Conservation (phyloP, 2,888 invertebrate species). For the Acanthococcus lagerstroemiae region DNA sequence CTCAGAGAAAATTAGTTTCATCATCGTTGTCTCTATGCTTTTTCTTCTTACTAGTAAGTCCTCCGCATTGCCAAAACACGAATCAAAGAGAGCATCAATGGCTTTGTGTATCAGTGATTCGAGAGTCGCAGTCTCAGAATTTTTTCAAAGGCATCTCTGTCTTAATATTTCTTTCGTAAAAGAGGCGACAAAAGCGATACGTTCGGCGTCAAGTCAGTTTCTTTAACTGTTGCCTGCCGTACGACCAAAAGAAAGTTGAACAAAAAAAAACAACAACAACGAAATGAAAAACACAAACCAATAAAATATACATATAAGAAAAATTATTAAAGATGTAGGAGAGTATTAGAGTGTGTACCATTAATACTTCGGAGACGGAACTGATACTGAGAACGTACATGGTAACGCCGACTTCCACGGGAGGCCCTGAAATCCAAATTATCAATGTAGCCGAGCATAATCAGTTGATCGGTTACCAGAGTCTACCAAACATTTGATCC, state of each 20-base stretch:
- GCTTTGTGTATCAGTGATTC: no score
- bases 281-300: slow-evolving; percentile 22
- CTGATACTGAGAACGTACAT: slow-evolving; percentile 52
- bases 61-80: no score
- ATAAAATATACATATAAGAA: slow-evolving; percentile 22
- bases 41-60: no score
- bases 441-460: not conserved
- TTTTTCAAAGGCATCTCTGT: no score
- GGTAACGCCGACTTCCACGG: slow-evolving; percentile 51
- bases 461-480: no score
- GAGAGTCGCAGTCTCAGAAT: no score
- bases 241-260: not conserved
- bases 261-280: not conserved
- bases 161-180: no score
- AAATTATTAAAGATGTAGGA: slow-evolving; percentile 7
- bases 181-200: not conserved
- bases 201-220: not conserved
- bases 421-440: slow-evolving; percentile 43
- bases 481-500: no score
- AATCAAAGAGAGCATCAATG: no score
- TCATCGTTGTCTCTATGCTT: no score
- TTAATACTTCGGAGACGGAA: slow-evolving; percentile 52
- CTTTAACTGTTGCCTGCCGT: not conserved
- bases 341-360: slow-evolving; percentile 42
- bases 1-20: no score